phyloP scores from a whole-genome alignment of 1,140 invertebrate genomes.

The Drosophila lowei region DNA sequence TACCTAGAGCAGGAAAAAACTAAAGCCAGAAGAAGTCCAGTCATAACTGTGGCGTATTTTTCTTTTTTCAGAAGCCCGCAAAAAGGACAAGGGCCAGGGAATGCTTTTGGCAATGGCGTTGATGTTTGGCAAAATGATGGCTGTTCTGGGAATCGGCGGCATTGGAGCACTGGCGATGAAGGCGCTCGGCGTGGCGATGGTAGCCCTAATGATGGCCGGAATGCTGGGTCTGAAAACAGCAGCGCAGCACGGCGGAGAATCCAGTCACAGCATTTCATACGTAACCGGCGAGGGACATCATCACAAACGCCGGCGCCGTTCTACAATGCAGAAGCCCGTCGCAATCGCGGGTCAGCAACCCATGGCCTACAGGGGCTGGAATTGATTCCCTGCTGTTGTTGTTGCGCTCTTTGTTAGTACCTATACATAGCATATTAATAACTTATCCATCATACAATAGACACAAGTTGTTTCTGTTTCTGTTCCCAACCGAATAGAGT shows the following conservation, averaged over 20 bases:
- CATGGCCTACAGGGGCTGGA: constrained; percentile 87
- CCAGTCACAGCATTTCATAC: constrained; percentile 88
- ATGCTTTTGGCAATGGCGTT: constrained; percentile 86
- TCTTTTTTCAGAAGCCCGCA: constrained; percentile 84
- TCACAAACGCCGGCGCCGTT: constrained; percentile 78
- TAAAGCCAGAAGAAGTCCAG: not conserved
- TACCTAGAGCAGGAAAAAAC: too few relatives aligned
- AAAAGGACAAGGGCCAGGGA: constrained; percentile 85
- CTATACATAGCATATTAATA: constrained; percentile 51
- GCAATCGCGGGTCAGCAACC: constrained; percentile 49
- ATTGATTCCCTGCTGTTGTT: constrained; percentile 16
- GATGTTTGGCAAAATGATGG: constrained; percentile 90
- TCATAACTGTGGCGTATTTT: constrained; percentile 29
- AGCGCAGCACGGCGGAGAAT: constrained; percentile 85
- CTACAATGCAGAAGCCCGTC: constrained; percentile 26
- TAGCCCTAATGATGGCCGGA: constrained; percentile 89
- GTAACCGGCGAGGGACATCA: constrained; percentile 87
- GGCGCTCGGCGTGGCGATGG: constrained; percentile 86
- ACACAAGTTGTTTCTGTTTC: constrained; percentile 38
- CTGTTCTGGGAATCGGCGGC: constrained; percentile 88
- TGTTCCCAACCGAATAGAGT: constrained; percentile 23
- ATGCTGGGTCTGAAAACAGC: constrained; percentile 89
- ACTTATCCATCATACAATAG: constrained; percentile 63
- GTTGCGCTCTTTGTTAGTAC: constrained; percentile 29
- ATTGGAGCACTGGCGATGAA: constrained; percentile 90